These are phyloP conservation scores for Chanos chanos DNA, from an alignment of 2,797 vertebrate genomes.

Conservation along the genomic window DNA sequence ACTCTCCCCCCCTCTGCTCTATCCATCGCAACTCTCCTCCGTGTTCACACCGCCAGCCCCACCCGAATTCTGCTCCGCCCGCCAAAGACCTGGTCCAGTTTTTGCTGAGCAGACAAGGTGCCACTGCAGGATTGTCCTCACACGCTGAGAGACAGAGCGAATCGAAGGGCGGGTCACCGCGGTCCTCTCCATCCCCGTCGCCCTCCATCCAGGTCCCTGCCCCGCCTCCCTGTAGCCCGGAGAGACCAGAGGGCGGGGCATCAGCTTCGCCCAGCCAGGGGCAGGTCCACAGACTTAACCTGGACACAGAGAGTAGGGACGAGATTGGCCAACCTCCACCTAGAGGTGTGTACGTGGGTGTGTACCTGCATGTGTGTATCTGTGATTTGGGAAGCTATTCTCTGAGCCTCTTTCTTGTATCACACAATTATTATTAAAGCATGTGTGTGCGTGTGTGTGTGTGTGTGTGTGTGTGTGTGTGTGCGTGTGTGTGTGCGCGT, in stretches of 20 bases:
- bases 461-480: conserved; percentile 1
- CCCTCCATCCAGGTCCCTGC: conserved; percentile 57
- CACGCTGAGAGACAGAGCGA: conserved; percentile 44
- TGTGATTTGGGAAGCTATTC: too few relatives aligned
- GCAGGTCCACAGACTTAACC: conserved; percentile 82
- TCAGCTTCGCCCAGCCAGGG: conserved; percentile 70
- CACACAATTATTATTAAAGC: neutral
- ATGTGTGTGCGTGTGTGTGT: neutral
- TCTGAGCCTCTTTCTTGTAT: too few relatives aligned
- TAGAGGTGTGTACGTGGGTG: conserved; percentile 70
- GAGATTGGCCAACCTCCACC: conserved; percentile 77
- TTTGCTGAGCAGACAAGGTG: conserved; percentile 79
- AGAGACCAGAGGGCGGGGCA: conserved; percentile 46
- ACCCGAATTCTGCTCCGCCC: conserved; percentile 45
- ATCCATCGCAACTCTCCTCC: conserved; percentile 43
- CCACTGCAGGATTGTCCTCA: conserved; percentile 52
- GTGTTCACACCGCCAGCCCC: conserved; percentile 18
- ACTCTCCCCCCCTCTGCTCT: conserved; percentile 30
- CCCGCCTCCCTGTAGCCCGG: conserved; percentile 52
- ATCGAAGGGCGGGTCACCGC: conserved; percentile 63
- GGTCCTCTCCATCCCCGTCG: conserved; percentile 44
- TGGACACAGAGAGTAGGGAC: conserved; percentile 75
- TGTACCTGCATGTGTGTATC: neutral
- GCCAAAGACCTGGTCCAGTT: conserved; percentile 75
- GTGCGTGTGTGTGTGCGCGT: neutral